Base-by-base conservation (phyloP, 1,140 invertebrate genomes). In the Diachasmimorpha longicaudata region DNA sequence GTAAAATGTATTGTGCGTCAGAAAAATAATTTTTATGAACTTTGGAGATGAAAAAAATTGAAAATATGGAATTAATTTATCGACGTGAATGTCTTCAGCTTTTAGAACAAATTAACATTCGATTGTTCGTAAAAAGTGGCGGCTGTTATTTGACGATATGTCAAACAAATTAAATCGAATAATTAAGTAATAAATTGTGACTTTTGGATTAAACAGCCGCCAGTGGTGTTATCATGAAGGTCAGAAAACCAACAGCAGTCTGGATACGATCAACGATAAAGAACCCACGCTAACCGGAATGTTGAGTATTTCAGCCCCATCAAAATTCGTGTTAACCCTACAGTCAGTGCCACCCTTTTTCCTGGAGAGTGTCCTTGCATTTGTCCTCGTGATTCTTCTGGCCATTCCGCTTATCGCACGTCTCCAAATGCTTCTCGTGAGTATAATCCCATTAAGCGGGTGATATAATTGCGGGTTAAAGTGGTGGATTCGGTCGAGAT, bases 381-480 rank as follows among this genome's bases (percentile, higher is more conserved):
- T 87, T 68, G 72, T 79, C 36, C 71, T 89, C 39, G 82, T 82
- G 4, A 21, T 87, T 42, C 55, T 86, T 0, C 76, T 89, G 52
- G 83, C 86, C 13, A 66, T 85, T 9, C 87, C 86, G 21, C 69
- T 89, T 31, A 80, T 88, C 74, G 74, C 72, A 10, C 82, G 80
- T 42, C 31, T 84, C 39, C 79, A 87, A 31, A 52, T 81, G 6
- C 52, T 83, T 21, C 73, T 86, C 42, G 87, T 88, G 85, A 16
- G 87, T 84, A 52, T 31, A 36, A 46, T 58, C 71, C 21, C 9
- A 23, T 52, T 52, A 52, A 52, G 9, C 14, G 9, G 5, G 6
- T n/a, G 6, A 19, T 52, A 52, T 19, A 52, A n/a, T 52, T 52
- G 6, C 48, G 6, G 5, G 14, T 14, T 42, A 13, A 42, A 42